Conservation (phyloP, 2,113 vertebrate species). For the Onychostruthus taczanowskii region DNA sequence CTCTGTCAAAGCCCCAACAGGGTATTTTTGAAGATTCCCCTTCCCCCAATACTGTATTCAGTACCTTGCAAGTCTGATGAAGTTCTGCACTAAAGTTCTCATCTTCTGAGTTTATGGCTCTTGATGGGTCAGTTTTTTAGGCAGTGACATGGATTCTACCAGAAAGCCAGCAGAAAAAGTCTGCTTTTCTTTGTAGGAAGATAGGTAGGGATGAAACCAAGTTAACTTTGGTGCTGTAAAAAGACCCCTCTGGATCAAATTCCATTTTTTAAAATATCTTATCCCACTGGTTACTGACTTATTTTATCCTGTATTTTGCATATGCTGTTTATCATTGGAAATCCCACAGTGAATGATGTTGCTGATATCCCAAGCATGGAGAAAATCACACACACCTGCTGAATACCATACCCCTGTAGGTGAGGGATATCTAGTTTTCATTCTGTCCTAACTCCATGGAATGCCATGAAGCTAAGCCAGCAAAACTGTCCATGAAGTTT, state of each 20-base stretch:
- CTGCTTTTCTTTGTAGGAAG: background rate
- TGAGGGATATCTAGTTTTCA: background rate
- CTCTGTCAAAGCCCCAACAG: background rate
- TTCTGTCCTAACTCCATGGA: background rate
- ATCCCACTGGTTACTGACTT: background rate
- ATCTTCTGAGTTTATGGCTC: background rate
- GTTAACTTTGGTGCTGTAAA: background rate
- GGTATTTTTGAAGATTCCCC: background rate
- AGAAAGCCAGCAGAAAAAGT: background rate
- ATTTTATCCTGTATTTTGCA: background rate
- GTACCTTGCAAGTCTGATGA: background rate
- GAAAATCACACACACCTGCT: background rate
- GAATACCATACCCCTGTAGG: background rate
- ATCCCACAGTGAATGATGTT: background rate
- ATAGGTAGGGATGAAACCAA: background rate
- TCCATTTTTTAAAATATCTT: background rate
- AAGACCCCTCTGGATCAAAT: background rate
- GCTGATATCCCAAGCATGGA: background rate
- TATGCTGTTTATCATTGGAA: background rate
- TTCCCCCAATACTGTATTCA: background rate
- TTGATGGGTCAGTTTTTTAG: background rate
- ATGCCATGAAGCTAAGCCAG: background rate
- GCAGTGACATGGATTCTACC: background rate
- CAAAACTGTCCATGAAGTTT: background rate
- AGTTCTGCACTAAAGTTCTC: background rate